Percentiles rank a stretch among this genome's conserved stretches.
Conservation (phyloP, 1,140 invertebrate genomes). For the Caenorhabditis elegans region DNA sequence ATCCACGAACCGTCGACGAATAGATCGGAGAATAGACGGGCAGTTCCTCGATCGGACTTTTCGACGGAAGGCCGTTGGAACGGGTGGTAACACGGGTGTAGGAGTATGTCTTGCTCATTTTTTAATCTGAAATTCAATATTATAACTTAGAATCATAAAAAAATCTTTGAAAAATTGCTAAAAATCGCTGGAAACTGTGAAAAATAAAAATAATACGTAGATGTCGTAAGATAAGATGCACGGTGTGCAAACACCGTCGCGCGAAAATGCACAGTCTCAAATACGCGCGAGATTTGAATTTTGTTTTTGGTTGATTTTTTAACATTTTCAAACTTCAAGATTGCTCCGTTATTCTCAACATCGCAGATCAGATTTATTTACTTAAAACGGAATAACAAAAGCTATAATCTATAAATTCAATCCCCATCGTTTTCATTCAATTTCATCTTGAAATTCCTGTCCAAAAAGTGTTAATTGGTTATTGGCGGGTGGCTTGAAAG, state of each 20-base stretch:
- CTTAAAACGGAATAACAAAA: too few relatives aligned
- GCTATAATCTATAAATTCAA: too few relatives aligned
- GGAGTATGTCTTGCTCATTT: conserved; percentile 7
- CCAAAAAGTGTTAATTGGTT: neutral
- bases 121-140: neutral
- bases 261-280: neutral
- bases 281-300: neutral
- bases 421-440: too few relatives aligned
- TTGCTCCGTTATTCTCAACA: neutral
- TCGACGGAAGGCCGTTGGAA: neutral
- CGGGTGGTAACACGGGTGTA: neutral
- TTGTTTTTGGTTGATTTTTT: neutral
- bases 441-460: too few relatives aligned
- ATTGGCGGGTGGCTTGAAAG: neutral
- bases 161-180: neutral
- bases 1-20: neutral
- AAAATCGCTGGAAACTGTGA: neutral
- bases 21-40: conserved; percentile 4
- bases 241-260: neutral
- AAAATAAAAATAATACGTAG: neutral
- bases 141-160: neutral
- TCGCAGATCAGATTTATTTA: too few relatives aligned
- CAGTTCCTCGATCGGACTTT: neutral
- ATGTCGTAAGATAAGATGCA: neutral
- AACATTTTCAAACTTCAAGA: too few relatives aligned